A percentile compares a stretch with the other conserved stretches of the same genome.
These are phyloP conservation scores for Eucidaris tribuloides DNA, from an alignment of 35 echinoderm and acorn worm species.

Conservation along the genomic window DNA sequence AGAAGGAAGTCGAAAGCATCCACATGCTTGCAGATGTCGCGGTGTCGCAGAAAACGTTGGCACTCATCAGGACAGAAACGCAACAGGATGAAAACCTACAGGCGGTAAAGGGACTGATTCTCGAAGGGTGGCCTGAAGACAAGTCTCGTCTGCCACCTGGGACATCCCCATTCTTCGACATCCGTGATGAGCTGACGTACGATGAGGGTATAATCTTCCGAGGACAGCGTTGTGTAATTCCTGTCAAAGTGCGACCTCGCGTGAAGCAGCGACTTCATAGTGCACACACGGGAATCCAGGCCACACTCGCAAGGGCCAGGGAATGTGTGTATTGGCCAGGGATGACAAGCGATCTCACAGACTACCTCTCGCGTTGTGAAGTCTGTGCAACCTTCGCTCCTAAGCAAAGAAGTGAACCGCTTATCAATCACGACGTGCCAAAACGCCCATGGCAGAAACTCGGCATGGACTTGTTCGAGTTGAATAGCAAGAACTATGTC, in stretches of 20 bases:
- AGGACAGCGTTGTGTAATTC: conserved; percentile 23
- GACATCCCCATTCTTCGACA: conserved; percentile 6
- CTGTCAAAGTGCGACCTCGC: background rate
- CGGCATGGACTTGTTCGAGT: too few relatives aligned
- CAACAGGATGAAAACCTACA: conserved; percentile 22
- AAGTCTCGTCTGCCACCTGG: background rate
- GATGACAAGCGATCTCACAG: conserved; percentile 46
- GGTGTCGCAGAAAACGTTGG: too few relatives aligned
- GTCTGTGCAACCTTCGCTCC: conserved; percentile 17
- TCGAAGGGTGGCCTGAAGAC: conserved; percentile 32
- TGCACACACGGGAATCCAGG: conserved; percentile 39
- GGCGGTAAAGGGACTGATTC: conserved; percentile 2
- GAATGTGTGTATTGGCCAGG: conserved; percentile 52
- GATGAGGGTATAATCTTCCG: conserved; percentile 44
- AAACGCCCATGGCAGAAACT: conserved; percentile 60
- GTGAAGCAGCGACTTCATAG: conserved; percentile 45
- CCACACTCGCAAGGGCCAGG: conserved; percentile 37
- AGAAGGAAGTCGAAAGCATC: conserved; percentile 39
- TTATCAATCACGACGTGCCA: too few relatives aligned
- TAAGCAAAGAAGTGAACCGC: conserved; percentile 49
- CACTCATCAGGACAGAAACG: too few relatives aligned
- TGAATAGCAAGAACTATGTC: too few relatives aligned
- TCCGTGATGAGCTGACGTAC: conserved; percentile 47
- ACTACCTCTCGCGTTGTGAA: conserved; percentile 12
- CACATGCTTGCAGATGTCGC: too few relatives aligned